Evolutionary conservation across 1,140 invertebrate genomes (phyloP).

Genomic region (Ceratitis capitata): DNA sequence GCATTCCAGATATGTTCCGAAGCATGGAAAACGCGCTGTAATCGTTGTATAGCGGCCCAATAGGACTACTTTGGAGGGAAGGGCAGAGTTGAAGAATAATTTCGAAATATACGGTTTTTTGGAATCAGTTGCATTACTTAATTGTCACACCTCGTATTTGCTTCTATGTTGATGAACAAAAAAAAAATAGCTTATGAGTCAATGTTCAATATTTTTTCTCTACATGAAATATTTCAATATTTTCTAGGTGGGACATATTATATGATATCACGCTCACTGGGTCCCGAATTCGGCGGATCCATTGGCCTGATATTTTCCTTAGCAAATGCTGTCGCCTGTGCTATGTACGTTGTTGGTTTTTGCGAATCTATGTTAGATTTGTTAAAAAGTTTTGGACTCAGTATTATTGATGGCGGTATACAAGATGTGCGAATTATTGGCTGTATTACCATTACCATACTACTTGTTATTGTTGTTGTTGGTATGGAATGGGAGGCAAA

Average conservation of each 20-base stretch:
- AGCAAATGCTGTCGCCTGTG: slow-evolving; percentile 95
- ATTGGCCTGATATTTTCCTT: slow-evolving; percentile 88
- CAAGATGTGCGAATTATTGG: slow-evolving; percentile 76
- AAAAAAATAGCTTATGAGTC: no score
- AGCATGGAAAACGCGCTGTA: no score
- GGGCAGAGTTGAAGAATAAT: no score
- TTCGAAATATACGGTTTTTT: no score
- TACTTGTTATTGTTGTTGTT: slow-evolving; percentile 84
- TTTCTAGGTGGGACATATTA: slow-evolving; percentile 93
- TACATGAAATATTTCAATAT: no score
- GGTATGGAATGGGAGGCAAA: slow-evolving; percentile 94
- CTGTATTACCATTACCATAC: slow-evolving; percentile 78
- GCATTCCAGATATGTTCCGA: no score
- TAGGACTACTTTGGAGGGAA: no score
- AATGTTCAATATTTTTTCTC: no score
- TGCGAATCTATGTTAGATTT: slow-evolving; percentile 87
- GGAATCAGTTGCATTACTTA: no score
- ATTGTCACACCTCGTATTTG: no score
- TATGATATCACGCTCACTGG: slow-evolving; percentile 94
- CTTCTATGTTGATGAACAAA: no score
- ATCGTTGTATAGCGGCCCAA: no score
- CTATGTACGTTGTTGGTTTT: slow-evolving; percentile 98
- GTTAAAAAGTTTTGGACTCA: slow-evolving; percentile 67
- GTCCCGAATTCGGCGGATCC: slow-evolving; percentile 95
- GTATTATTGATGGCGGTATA: slow-evolving; percentile 72